Conservation (phyloP, 2,888 invertebrate species). For the Scaptomyza tumidula region DNA sequence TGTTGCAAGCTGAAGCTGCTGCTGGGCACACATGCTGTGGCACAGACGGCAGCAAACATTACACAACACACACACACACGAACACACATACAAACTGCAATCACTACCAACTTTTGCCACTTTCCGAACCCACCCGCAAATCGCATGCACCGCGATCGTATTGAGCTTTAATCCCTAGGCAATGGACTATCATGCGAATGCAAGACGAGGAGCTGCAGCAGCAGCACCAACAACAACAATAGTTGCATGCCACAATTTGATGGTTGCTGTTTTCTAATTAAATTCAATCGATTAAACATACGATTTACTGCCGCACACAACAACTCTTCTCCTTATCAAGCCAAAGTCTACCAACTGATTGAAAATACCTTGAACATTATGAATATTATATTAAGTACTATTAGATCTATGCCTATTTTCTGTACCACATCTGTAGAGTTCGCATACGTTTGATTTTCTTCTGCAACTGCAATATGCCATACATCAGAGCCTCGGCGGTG, state of each 20-base stretch:
- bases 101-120: conserved; percentile 35
- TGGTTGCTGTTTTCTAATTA: conserved; percentile 79
- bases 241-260: conserved; percentile 57
- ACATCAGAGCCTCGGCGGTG: conserved; percentile 97
- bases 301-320: conserved; percentile 77
- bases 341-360: background rate
- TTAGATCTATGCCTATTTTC: conserved; percentile 85
- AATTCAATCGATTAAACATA: conserved; percentile 82
- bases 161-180: conserved; percentile 65
- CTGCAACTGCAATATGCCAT: conserved; percentile 97
- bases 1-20: conserved; percentile 4
- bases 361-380: background rate
- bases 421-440: conserved; percentile 96
- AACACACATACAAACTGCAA: conserved; percentile 15
- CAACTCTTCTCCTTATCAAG: conserved; percentile 32
- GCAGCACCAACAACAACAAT: conserved; percentile 8
- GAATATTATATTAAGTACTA: background rate
- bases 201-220: conserved; percentile 39
- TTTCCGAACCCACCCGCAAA: conserved; percentile 37
- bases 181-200: conserved; percentile 54
- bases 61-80: conserved; percentile 54
- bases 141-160: conserved; percentile 70
- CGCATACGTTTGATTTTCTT: conserved; percentile 98
- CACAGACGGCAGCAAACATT: conserved; percentile 66
- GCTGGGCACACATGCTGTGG: conserved; percentile 61